Conservation (phyloP, 2,797 vertebrate genomes). For the Acipenser ruthenus region DNA sequence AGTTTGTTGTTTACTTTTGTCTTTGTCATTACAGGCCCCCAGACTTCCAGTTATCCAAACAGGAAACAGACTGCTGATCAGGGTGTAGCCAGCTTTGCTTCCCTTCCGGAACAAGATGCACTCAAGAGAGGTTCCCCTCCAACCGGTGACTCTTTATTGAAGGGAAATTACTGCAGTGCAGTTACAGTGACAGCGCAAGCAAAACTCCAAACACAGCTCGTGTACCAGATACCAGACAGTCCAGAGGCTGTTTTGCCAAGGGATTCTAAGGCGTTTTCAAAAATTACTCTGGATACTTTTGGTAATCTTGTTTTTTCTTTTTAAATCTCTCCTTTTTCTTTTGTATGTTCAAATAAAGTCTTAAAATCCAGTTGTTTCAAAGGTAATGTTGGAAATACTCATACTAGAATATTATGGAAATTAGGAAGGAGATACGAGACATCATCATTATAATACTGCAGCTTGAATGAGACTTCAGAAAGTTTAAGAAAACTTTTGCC, state of each 20-base stretch:
- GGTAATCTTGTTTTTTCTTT: conserved; percentile 34
- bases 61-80: conserved; percentile 8
- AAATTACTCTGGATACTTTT: conserved; percentile 23
- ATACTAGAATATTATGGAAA: no score
- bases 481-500: no score
- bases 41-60: no score
- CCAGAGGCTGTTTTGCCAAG: conserved; percentile 14
- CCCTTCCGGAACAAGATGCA: conserved; percentile 42
- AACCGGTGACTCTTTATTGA: neutral
- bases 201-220: conserved; percentile 56
- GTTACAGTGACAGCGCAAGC: conserved; percentile 64
- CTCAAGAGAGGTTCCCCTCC: conserved; percentile 33
- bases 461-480: no score
- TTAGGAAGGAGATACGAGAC: no score
- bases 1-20: no score
- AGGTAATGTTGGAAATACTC: no score
- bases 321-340: no score
- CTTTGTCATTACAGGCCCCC: no score
- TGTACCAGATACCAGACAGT: conserved; percentile 33
- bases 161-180: conserved; percentile 34
- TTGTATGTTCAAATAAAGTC: no score
- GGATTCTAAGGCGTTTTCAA: conserved; percentile 22
- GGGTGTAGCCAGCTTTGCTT: conserved; percentile 23
- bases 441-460: no score
- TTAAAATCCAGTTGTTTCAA: no score